phyloP scores from a whole-genome alignment of 37 sponge, comb jelly and placozoan species.

The Aplysina aerophoba region DNA sequence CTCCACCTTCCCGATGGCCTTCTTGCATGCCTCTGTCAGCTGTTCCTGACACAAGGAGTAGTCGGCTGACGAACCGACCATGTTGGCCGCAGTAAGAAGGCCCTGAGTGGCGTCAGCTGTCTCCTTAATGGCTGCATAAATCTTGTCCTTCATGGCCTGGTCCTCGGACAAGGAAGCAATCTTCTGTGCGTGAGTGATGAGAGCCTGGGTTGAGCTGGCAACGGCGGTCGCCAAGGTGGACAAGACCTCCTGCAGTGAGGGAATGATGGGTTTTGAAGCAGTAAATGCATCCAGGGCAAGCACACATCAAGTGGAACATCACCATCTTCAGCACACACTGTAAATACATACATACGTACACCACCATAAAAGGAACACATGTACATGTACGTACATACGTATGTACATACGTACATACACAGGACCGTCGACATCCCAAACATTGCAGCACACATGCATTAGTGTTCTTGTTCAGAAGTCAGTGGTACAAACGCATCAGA shows the following conservation, averaged over 20 bases:
- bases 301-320: no score
- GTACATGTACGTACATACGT: background rate
- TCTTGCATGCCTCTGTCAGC: slow-evolving; percentile 69
- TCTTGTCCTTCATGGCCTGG: slow-evolving; percentile 6
- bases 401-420: slow-evolving; percentile 5
- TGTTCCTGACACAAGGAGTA: slow-evolving; percentile 72
- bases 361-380: background rate
- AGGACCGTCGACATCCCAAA: no score
- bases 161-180: slow-evolving; percentile 13
- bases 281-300: no score
- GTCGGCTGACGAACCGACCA: slow-evolving; percentile 49
- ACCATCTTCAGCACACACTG: no score
- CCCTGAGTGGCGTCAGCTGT: slow-evolving; percentile 21
- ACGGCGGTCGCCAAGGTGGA: slow-evolving; percentile 17
- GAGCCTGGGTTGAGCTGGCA: background rate
- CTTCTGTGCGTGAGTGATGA: slow-evolving; percentile 7
- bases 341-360: background rate
- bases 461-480: no score
- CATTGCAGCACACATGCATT: no score
- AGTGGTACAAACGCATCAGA: no score
- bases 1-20: slow-evolving; percentile 43
- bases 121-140: slow-evolving; percentile 3
- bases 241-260: slow-evolving; percentile 30
- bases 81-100: slow-evolving; percentile 39
- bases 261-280: no score